Conservation (phyloP, 2,797 vertebrate species). For the Chanos chanos region DNA sequence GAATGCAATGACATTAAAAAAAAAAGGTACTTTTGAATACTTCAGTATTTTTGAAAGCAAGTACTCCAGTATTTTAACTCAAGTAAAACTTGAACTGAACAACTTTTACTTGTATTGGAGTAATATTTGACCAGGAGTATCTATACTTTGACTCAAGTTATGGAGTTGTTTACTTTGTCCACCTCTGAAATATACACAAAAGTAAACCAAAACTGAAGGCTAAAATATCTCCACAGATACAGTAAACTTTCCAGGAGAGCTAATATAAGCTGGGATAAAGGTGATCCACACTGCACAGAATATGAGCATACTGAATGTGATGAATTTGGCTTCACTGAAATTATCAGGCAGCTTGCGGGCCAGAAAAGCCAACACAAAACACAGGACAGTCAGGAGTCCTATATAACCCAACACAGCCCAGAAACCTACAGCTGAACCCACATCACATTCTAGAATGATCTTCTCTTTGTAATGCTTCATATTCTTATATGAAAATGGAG, state of each 20-base stretch:
- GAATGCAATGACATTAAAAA: too few relatives aligned
- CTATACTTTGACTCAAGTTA: too few relatives aligned
- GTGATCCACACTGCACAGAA: constrained; percentile 66
- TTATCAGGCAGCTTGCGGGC: constrained; percentile 63
- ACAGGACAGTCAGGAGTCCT: constrained; percentile 61
- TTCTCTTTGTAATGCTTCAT: constrained; percentile 54
- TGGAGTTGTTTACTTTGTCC: too few relatives aligned
- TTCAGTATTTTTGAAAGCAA: too few relatives aligned
- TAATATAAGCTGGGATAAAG: constrained; percentile 67
- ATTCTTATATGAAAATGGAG: constrained; percentile 61
- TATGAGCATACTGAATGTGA: constrained; percentile 70
- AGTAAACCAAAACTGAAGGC: constrained; percentile 66
- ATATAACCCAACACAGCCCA: constrained; percentile 68
- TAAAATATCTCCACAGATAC: constrained; percentile 71
- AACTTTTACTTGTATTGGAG: too few relatives aligned
- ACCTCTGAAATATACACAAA: too few relatives aligned
- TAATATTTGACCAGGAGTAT: too few relatives aligned
- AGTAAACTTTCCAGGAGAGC: constrained; percentile 68
- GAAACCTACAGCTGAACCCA: constrained; percentile 61
- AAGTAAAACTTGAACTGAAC: too few relatives aligned
- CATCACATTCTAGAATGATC: constrained; percentile 61
- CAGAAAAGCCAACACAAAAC: constrained; percentile 63
- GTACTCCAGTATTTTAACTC: too few relatives aligned
- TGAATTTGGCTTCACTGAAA: constrained; percentile 68
- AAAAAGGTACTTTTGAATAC: too few relatives aligned